phyloP scores from a whole-genome alignment of 2,888 invertebrate genomes.

The Lithophane ornitopus region DNA sequence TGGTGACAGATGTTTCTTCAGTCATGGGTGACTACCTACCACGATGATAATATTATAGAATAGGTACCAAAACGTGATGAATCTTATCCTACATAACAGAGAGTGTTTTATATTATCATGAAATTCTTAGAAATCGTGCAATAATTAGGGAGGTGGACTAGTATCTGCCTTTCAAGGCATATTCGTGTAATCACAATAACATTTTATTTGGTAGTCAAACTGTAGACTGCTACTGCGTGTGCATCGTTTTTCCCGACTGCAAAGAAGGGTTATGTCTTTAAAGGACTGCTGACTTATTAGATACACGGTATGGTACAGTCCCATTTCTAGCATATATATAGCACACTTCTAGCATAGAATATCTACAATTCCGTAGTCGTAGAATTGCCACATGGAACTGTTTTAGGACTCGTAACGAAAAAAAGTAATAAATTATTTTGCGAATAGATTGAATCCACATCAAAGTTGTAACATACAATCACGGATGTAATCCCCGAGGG shows the following conservation, averaged over 20 bases:
- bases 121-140: background rate
- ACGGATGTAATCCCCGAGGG: no score
- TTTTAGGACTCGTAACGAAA: background rate
- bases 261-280: background rate
- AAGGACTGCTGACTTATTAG: background rate
- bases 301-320: no score
- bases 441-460: background rate
- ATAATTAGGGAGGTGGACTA: no score
- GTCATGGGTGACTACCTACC: no score
- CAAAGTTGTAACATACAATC: no score
- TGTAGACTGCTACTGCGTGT: background rate
- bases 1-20: no score
- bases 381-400: background rate
- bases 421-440: background rate
- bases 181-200: no score
- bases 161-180: background rate
- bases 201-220: background rate
- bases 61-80: background rate
- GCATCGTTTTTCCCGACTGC: background rate
- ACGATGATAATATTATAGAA: background rate
- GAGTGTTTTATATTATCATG: background rate
- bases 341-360: no score
- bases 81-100: constrained; percentile 2
- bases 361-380: no score
- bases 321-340: no score